Base-by-base conservation (phyloP, 2,888 invertebrate species). In the Cerastis leucographa region DNA sequence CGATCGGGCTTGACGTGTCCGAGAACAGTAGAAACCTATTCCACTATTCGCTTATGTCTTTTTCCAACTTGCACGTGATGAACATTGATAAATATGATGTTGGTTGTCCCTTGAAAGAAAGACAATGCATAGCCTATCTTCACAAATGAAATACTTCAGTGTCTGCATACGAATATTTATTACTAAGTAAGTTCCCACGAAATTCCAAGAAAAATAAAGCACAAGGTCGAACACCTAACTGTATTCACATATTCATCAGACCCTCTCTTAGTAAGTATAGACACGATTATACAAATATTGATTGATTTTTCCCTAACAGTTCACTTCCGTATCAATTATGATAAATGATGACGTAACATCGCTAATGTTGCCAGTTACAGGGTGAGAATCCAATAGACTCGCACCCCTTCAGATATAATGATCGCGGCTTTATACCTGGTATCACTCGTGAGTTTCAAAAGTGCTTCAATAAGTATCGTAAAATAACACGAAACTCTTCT, bases 321-420 rank as follows among this genome's bases (percentile, higher is more conserved):
- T 85, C 73, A 69, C 67, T 69, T 61, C 42, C 77, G 56, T 83
- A 70, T 86, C 86, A 87, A 87, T 87, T 88, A 85, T 88, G 83
- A 82, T 85, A 85, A 82, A 88, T 75, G 86, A 81, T 88, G 89
- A 86, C 88, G 83, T 80, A 82, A 85, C 81, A 78, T 81, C 79
- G 85, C 78, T 89, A 88, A 89, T 89, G 89, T 87, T 84, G 80
- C 88, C 85, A 86, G 87, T 89, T 87, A 87, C 76, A 73, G 80
- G 71, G 75, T 85, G 80, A 87, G 84, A 83, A 71, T 84, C 83
- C 77, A 81, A 87, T 84, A 90, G 85, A 80, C 82, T 76, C 73
- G 74, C 46, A 76, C 71, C 61, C 72, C 74, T 73, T 68, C 56
- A 62, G 65, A 68, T 85, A 73, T 85, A 80, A 86, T 78, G 88